Evolutionary conservation across 1,140 invertebrate genomes (phyloP).

Genomic region (Drosophila ficusphila): DNA sequence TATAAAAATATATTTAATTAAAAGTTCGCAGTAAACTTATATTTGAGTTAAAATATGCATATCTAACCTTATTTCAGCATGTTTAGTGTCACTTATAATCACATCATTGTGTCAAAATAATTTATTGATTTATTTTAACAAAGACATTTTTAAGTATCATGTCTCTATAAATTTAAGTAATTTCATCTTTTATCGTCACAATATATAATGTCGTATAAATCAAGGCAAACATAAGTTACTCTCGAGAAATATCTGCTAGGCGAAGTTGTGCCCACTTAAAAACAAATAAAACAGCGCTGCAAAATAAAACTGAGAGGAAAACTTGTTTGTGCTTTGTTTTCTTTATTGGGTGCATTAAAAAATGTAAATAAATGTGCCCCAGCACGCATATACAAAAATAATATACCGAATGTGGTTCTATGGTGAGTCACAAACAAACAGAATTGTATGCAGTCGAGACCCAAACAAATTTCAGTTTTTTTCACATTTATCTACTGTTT

Average conservation of each 20-base stretch:
- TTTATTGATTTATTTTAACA: not conserved
- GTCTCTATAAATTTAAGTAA: not conserved
- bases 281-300: conserved; percentile 39
- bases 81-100: not conserved
- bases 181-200: not conserved
- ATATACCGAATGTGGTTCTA: conserved; percentile 13
- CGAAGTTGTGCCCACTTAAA: conserved; percentile 42
- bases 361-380: conserved; percentile 69
- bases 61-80: too few relatives aligned
- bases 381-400: conserved; percentile 49
- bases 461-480: conserved; percentile 56
- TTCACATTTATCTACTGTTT: conserved; percentile 44
- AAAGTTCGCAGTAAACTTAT: too few relatives aligned
- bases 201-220: conserved; percentile 10
- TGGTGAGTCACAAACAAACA: conserved; percentile 37
- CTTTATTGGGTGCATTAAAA: conserved; percentile 65
- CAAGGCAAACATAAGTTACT: conserved; percentile 1
- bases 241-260: conserved; percentile 3
- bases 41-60: too few relatives aligned
- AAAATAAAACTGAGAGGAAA: conserved; percentile 42
- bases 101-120: not conserved
- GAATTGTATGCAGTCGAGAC: conserved; percentile 11
- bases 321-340: conserved; percentile 55
- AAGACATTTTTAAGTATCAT: not conserved
- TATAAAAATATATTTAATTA: too few relatives aligned